phyloP scores from a whole-genome alignment of 2,113 vertebrate species.

The Pristiophorus japonicus region DNA sequence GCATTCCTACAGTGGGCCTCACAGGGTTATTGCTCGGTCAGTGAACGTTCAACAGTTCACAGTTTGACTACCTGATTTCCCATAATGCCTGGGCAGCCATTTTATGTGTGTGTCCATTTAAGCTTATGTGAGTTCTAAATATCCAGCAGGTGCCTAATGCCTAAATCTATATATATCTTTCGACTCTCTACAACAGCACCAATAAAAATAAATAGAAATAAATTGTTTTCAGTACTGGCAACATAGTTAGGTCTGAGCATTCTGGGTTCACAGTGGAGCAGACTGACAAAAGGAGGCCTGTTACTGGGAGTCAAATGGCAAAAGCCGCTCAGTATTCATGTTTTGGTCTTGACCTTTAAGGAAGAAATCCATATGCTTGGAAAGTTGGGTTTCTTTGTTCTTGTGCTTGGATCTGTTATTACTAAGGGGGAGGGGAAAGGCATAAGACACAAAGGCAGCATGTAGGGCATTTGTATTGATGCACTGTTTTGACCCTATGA shows the following conservation, averaged over 20 bases:
- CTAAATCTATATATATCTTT: too few relatives aligned
- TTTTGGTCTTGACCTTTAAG: constrained; percentile 14
- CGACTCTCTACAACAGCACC: too few relatives aligned
- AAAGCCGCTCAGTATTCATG: neutral
- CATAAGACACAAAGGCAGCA: neutral
- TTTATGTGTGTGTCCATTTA: too few relatives aligned
- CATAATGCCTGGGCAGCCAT: too few relatives aligned
- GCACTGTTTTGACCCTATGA: neutral
- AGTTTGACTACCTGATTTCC: too few relatives aligned
- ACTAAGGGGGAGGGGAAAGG: neutral
- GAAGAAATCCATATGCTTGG: constrained; percentile 25
- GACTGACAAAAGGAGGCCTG: constrained; percentile 28
- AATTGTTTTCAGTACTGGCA: constrained; percentile 28
- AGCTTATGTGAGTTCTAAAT: too few relatives aligned
- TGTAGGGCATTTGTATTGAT: neutral
- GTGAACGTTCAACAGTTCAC: too few relatives aligned
- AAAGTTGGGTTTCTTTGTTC: neutral
- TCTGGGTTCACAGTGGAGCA: neutral
- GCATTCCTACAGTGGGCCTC: too few relatives aligned
- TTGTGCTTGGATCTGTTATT: neutral
- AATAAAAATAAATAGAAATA: constrained; percentile 31
- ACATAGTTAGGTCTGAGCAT: neutral
- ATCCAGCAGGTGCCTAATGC: too few relatives aligned
- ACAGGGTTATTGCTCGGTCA: too few relatives aligned
- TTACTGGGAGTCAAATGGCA: neutral